A percentile compares a stretch with the other conserved stretches of the same genome.
These are phyloP conservation scores for Synanthedon andrenaeformis DNA, from an alignment of 2,888 invertebrate genomes.

Conservation along the genomic window DNA sequence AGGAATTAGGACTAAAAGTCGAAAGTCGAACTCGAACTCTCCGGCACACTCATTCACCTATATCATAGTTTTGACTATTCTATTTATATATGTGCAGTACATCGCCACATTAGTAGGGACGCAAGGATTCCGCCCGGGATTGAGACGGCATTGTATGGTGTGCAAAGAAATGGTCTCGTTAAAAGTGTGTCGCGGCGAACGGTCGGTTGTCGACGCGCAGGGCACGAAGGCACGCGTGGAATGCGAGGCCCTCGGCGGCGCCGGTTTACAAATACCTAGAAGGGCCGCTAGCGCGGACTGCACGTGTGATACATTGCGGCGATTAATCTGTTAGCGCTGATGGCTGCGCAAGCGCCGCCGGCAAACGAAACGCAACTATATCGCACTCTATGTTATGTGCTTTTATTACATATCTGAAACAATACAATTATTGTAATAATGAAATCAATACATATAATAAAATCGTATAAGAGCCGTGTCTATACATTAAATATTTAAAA, in stretches of 20 bases:
- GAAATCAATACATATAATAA: no score
- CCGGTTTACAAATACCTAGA: constrained; percentile 64
- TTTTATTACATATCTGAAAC: not conserved
- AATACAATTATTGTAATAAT: not conserved
- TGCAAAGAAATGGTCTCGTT: constrained; percentile 27
- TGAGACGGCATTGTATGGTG: constrained; percentile 18
- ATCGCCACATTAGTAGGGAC: constrained; percentile 27
- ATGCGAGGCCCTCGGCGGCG: constrained; percentile 67
- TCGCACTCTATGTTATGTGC: constrained; percentile 8
- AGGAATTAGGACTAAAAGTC: constrained; percentile 27
- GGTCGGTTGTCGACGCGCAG: constrained; percentile 17
- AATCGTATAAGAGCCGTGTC: no score
- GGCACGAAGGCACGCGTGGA: constrained; percentile 55
- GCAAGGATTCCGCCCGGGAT: constrained; percentile 31
- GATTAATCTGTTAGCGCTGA: constrained; percentile 60
- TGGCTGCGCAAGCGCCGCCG: constrained; percentile 34
- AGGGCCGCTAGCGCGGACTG: constrained; percentile 61
- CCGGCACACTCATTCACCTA: constrained; percentile 2
- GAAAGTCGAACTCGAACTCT: constrained; percentile 6
- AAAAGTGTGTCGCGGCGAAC: not conserved
- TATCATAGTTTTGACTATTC: constrained; percentile 5
- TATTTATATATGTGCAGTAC: constrained; percentile 19
- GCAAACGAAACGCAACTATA: constrained; percentile 20
- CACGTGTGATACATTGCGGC: constrained; percentile 63
- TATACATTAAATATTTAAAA: no score